Percentiles rank a stretch among this genome's conserved stretches.
These are phyloP conservation scores for Timandra comae DNA, from an alignment of 2,888 invertebrate genomes.

Conservation along the genomic window DNA sequence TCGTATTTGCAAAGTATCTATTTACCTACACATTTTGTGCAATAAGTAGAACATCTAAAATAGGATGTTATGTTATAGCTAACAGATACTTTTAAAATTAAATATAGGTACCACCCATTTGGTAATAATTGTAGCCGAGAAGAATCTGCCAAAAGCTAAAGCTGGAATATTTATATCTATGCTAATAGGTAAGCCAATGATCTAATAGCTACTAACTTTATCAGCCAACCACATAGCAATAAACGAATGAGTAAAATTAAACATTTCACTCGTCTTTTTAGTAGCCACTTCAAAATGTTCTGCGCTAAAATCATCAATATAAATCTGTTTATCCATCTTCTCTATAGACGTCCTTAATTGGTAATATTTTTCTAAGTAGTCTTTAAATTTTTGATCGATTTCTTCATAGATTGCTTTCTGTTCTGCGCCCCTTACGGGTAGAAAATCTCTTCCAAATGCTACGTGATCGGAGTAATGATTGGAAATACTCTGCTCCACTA, in stretches of 20 bases:
- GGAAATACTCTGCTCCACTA: constrained; percentile 34
- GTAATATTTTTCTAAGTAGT: constrained; percentile 18
- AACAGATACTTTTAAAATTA: too few relatives aligned
- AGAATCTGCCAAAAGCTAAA: too few relatives aligned
- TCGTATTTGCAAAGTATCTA: too few relatives aligned
- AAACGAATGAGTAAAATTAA: constrained; percentile 36
- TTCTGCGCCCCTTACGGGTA: constrained; percentile 25
- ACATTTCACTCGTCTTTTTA: constrained; percentile 32
- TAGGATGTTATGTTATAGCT: too few relatives aligned
- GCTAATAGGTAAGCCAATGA: too few relatives aligned
- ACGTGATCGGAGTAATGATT: constrained; percentile 32
- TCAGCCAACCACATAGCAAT: constrained; percentile 35
- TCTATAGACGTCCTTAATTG: constrained; percentile 15
- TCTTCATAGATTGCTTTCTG: constrained; percentile 35
- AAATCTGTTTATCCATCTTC: constrained; percentile 30
- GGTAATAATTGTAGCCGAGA: too few relatives aligned
- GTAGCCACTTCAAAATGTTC: constrained; percentile 34
- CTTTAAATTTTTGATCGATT: constrained; percentile 25
- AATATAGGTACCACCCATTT: too few relatives aligned
- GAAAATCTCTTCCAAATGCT: constrained; percentile 34
- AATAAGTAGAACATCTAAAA: too few relatives aligned
- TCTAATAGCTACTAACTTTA: constrained; percentile 39
- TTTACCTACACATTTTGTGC: too few relatives aligned
- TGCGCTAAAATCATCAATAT: constrained; percentile 33
- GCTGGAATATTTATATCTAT: too few relatives aligned